phyloP scores from a whole-genome alignment of 2,888 invertebrate genomes.

The Arrhopalites spinosus region DNA sequence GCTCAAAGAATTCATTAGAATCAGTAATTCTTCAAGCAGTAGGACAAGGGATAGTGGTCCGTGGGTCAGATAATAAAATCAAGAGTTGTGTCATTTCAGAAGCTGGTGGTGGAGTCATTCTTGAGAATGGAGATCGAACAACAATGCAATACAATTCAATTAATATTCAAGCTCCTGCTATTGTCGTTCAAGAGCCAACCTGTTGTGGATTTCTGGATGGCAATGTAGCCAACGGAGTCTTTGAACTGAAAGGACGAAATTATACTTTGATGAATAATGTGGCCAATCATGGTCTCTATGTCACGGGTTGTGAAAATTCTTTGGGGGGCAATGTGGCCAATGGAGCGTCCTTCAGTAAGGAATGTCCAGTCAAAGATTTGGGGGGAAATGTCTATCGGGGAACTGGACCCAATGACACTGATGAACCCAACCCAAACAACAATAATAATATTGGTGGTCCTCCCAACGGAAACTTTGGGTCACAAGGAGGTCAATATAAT shows the following conservation, averaged over 20 bases:
- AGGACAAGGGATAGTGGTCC: slow-evolving; percentile 48
- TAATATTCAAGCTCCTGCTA: slow-evolving; percentile 54
- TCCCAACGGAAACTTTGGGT: not conserved
- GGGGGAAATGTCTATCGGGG: slow-evolving; percentile 46
- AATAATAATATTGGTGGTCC: not conserved
- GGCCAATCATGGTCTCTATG: slow-evolving; percentile 51
- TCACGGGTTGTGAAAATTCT: slow-evolving; percentile 50
- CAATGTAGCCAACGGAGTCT: slow-evolving; percentile 52
- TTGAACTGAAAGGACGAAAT: slow-evolving; percentile 49
- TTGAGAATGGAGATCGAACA: slow-evolving; percentile 44
- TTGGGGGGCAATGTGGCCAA: slow-evolving; percentile 50
- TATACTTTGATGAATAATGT: slow-evolving; percentile 51
- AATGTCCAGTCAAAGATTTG: slow-evolving; percentile 40
- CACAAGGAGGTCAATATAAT: not conserved
- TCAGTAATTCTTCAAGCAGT: slow-evolving; percentile 43
- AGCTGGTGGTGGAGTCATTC: slow-evolving; percentile 50
- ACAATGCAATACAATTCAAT: slow-evolving; percentile 52
- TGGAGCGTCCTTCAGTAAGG: slow-evolving; percentile 50
- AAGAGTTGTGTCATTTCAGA: slow-evolving; percentile 54
- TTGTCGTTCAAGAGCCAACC: slow-evolving; percentile 47
- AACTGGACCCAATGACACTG: slow-evolving; percentile 52
- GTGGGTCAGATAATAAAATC: slow-evolving; percentile 46
- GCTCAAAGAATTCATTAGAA: slow-evolving; percentile 46
- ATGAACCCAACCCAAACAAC: slow-evolving; percentile 38
- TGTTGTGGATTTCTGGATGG: slow-evolving; percentile 51